These are phyloP conservation scores for Lithobates pipiens DNA, from an alignment of 2,797 vertebrate species.

Conservation along the genomic window DNA sequence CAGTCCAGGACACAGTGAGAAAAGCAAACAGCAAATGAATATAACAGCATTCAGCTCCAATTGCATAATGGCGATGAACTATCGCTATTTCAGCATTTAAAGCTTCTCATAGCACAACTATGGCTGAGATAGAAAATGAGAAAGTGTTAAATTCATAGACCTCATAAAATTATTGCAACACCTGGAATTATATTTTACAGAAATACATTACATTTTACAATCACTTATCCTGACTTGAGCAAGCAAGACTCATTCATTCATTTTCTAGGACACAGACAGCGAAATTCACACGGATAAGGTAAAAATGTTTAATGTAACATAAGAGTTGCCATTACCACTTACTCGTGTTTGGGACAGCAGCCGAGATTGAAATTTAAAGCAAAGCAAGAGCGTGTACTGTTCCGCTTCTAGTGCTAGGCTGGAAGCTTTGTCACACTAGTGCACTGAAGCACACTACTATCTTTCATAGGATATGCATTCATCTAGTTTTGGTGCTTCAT, in stretches of 20 bases:
- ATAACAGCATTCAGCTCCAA: constrained; percentile 1
- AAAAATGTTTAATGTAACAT: background rate
- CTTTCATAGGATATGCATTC: no score
- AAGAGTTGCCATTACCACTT: background rate
- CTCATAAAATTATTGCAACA: constrained; percentile 60
- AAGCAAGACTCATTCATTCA: constrained; percentile 68
- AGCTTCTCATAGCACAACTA: constrained; percentile 2
- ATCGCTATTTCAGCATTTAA: constrained; percentile 20
- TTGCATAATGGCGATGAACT: constrained; percentile 6
- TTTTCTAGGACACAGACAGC: constrained; percentile 68
- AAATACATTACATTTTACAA: constrained; percentile 69
- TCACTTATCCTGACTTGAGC: constrained; percentile 72
- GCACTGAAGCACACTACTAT: no score
- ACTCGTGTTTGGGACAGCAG: background rate
- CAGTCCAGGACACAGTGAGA: constrained; percentile 22
- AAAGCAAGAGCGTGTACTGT: no score
- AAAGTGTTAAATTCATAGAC: constrained; percentile 36
- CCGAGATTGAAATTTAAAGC: background rate
- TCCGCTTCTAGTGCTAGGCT: no score
- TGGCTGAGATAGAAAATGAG: background rate
- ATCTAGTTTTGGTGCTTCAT: no score
- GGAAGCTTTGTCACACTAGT: no score
- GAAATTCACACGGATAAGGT: constrained; percentile 70
- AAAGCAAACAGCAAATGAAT: background rate
- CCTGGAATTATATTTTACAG: constrained; percentile 65